These are phyloP conservation scores for Dicaeum eximium DNA, from an alignment of 2,113 vertebrate genomes.

Conservation along the genomic window DNA sequence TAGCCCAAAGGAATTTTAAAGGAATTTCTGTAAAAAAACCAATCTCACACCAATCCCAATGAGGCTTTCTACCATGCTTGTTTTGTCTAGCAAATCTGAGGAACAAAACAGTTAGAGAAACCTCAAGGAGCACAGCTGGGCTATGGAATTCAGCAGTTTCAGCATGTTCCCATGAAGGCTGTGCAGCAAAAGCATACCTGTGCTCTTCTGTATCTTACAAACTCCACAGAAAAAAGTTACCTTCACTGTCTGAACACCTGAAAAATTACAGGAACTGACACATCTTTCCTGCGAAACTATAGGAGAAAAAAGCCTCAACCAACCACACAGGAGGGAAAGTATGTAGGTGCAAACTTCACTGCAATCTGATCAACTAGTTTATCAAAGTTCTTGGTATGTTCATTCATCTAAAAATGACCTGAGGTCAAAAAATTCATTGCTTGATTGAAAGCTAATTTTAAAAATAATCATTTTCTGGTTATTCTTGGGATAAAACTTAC, in stretches of 20 bases:
- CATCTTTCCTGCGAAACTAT: background rate
- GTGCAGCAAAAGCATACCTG: background rate
- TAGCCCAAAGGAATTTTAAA: background rate
- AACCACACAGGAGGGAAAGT: background rate
- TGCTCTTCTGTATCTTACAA: background rate
- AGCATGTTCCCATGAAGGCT: background rate
- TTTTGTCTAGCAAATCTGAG: background rate
- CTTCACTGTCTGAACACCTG: background rate
- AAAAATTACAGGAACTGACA: background rate
- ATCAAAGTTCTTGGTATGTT: background rate
- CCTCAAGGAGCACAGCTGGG: background rate
- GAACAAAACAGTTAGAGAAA: background rate
- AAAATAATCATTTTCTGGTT: background rate
- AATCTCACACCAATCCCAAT: background rate
- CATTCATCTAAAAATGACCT: background rate
- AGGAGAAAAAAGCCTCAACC: background rate
- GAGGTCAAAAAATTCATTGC: background rate
- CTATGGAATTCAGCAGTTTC: background rate
- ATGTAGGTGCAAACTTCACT: background rate
- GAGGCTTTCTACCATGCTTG: accelerated
- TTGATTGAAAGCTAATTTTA: background rate
- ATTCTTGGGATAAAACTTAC: background rate
- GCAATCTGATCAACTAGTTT: background rate
- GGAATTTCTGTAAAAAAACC: background rate
- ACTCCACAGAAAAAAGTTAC: background rate